Conservation (phyloP, 2,888 invertebrate species). For the Horisme vitalbata region DNA sequence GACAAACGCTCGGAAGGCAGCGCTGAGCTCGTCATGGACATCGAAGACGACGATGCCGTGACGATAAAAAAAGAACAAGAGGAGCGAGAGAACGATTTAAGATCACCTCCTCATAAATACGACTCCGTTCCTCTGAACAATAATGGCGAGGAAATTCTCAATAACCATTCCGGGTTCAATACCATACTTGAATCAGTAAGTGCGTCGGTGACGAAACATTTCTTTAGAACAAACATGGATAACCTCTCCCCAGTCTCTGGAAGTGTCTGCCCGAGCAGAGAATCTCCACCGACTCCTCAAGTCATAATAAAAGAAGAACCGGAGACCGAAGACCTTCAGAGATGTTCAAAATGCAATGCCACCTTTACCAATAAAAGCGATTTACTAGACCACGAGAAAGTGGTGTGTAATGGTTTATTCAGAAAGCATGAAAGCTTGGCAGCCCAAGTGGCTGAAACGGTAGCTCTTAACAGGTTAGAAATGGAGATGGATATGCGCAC, state of each 20-base stretch:
- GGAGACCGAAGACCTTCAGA: conserved; percentile 66
- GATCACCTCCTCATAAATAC: conserved; percentile 50
- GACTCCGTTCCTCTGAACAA: conserved; percentile 64
- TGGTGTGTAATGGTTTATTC: conserved; percentile 81
- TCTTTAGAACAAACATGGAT: conserved; percentile 87
- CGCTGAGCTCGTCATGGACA: conserved; percentile 87
- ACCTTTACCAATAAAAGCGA: conserved; percentile 83
- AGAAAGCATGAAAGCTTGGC: conserved; percentile 88
- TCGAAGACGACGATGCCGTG: conserved; percentile 82
- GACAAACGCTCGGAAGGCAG: conserved; percentile 78
- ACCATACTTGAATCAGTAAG: conserved; percentile 89
- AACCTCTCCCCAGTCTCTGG: conserved; percentile 84
- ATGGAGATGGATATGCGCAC: conserved; percentile 78
- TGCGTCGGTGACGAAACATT: conserved; percentile 88
- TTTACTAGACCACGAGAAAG: conserved; percentile 88
- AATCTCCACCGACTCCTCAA: conserved; percentile 55
- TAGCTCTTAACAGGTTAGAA: conserved; percentile 79
- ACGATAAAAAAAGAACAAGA: conserved; percentile 74
- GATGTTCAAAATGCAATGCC: conserved; percentile 84
- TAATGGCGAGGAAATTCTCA: conserved; percentile 57
- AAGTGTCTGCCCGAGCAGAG: conserved; percentile 67
- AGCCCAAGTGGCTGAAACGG: conserved; percentile 89
- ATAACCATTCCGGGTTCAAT: conserved; percentile 85
- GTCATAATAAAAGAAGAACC: conserved; percentile 65
- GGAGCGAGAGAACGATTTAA: conserved; percentile 52